Percentiles rank a stretch among this genome's conserved stretches.
Conservation (phyloP, 2,113 vertebrate species). For the Phodopus roborovskii region DNA sequence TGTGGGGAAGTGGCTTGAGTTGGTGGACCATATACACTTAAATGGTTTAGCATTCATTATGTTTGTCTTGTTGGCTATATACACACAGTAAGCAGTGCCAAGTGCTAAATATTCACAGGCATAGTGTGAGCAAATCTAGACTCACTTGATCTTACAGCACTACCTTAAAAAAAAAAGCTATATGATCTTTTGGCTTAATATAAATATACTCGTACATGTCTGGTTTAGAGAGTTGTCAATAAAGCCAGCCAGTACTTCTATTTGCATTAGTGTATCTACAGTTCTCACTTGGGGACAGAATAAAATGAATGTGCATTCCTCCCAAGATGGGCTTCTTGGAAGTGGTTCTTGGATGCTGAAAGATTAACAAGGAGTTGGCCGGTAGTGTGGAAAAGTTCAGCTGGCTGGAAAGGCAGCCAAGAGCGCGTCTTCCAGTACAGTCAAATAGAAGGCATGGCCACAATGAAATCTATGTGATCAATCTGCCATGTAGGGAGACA, state of each 20-base stretch:
- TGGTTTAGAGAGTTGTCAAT: not conserved
- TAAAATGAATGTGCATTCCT: not conserved
- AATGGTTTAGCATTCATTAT: not conserved
- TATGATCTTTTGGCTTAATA: not conserved
- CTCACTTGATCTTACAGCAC: not conserved
- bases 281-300: not conserved
- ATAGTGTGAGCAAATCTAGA: not conserved
- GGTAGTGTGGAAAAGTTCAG: not conserved
- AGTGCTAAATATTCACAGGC: not conserved
- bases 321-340: not conserved
- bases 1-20: not conserved
- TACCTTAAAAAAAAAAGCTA: not conserved
- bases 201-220: not conserved
- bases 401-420: not conserved
- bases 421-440: not conserved
- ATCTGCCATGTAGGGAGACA: not conserved
- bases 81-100: not conserved
- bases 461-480: too few species aligned
- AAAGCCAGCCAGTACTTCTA: not conserved
- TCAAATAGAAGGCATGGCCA: too few species aligned
- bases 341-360: not conserved
- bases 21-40: not conserved
- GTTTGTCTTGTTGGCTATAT: not conserved
- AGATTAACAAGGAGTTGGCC: not conserved
- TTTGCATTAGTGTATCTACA: not conserved